Percentiles rank a stretch among this genome's conserved stretches.
Conservation (phyloP, 2,797 vertebrate species). For the Argyrosomus regius region DNA sequence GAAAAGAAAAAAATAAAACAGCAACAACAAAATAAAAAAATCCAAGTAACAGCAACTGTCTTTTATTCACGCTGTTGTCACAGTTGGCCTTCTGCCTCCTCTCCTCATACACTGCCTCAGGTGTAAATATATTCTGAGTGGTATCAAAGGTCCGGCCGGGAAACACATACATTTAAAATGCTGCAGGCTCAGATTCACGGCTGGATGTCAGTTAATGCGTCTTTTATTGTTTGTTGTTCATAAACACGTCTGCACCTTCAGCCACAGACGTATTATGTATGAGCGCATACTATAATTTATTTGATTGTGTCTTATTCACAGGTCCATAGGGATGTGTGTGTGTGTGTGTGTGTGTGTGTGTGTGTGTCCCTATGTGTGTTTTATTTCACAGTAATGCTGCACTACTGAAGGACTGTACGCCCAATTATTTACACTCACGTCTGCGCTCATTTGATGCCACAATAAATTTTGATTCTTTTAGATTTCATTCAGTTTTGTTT, state of each 20-base stretch:
- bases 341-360: not conserved
- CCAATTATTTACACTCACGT: not conserved
- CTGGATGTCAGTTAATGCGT: slow-evolving; percentile 30
- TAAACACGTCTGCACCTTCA: slow-evolving; percentile 21
- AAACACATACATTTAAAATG: slow-evolving; percentile 25
- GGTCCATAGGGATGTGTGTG: not conserved
- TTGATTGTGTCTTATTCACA: slow-evolving; percentile 21
- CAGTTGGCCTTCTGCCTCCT: slow-evolving; percentile 21
- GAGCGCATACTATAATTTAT: not conserved
- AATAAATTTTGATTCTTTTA: not conserved
- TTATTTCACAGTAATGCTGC: not conserved
- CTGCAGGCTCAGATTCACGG: slow-evolving; percentile 14
- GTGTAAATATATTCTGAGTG: slow-evolving; percentile 26
- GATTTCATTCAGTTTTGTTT: not conserved
- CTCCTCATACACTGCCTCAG: slow-evolving; percentile 11
- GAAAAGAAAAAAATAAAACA: not conserved
- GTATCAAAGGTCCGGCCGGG: slow-evolving; percentile 19
- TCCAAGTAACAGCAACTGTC: slow-evolving; percentile 5
- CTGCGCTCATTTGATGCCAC: not conserved
- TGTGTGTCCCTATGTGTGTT: not conserved
- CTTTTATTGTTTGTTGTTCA: slow-evolving; percentile 22
- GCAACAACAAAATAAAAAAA: slow-evolving; percentile 11
- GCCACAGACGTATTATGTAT: not conserved
- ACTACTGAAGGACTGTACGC: not conserved
- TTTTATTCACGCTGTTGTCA: slow-evolving; percentile 22